Percentiles rank a stretch among this genome's conserved stretches.
phyloP scores from a whole-genome alignment of 2,113 vertebrate species.

The Lynx canadensis region DNA sequence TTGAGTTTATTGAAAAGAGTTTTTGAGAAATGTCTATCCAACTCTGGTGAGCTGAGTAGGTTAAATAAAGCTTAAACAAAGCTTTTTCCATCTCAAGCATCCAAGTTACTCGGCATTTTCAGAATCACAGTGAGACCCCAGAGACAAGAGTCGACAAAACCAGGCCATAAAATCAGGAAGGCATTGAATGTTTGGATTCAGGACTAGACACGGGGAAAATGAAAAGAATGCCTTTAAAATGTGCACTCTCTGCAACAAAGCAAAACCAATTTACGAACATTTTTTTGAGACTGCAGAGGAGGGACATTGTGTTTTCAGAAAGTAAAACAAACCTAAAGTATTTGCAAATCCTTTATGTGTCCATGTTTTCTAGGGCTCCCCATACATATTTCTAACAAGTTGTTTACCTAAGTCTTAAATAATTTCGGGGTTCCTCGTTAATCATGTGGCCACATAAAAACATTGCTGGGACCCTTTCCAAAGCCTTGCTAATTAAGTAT shows the following conservation, averaged over 20 bases:
- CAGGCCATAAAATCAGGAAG: constrained; percentile 78
- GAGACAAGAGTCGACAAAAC: constrained; percentile 80
- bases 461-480: background rate
- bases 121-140: constrained; percentile 75
- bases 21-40: constrained; percentile 74
- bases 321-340: background rate
- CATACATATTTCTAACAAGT: background rate
- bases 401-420: background rate
- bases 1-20: constrained; percentile 70
- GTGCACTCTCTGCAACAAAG: constrained; percentile 61
- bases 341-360: background rate
- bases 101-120: constrained; percentile 75
- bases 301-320: background rate
- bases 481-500: background rate
- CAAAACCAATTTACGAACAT: constrained; percentile 66
- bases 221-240: constrained; percentile 65
- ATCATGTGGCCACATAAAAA: background rate
- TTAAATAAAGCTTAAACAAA: constrained; percentile 80
- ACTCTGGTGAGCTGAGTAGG: constrained; percentile 75
- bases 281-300: constrained; percentile 56
- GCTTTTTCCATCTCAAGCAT: constrained; percentile 70
- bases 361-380: background rate
- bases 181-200: constrained; percentile 75
- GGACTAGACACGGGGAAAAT: constrained; percentile 65
- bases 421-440: background rate